Evolutionary conservation across 2,888 invertebrate species (phyloP).

Genomic region (Apotomis capreana): DNA sequence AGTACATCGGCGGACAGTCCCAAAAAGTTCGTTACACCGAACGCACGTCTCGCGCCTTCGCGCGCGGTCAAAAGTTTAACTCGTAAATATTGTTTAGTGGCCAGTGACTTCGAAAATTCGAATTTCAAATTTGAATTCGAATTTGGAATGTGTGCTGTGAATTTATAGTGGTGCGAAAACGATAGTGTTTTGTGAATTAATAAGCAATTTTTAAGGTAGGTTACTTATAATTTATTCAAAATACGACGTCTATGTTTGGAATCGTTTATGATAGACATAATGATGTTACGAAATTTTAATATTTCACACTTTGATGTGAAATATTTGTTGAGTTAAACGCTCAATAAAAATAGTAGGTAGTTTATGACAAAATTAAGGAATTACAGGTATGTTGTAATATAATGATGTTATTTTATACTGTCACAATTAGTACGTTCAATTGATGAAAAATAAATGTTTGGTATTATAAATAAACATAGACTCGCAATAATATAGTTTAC

Average conservation of each 20-base stretch:
- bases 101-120: conserved; percentile 29
- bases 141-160: conserved; percentile 33
- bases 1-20: conserved; percentile 24
- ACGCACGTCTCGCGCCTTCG: conserved; percentile 18
- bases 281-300: conserved; percentile 2
- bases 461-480: too few species aligned
- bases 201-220: conserved; percentile 20
- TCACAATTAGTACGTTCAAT: too few species aligned
- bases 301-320: conserved; percentile 17
- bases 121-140: conserved; percentile 23
- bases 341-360: too few species aligned
- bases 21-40: conserved; percentile 3
- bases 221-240: conserved; percentile 35
- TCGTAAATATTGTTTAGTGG: conserved; percentile 14
- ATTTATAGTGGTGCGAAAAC: conserved; percentile 15
- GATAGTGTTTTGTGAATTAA: conserved; percentile 17
- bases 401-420: too few species aligned
- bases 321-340: background rate
- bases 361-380: too few species aligned
- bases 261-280: conserved; percentile 15
- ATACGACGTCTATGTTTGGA: conserved; percentile 19
- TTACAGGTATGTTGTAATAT: too few species aligned
- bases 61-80: conserved; percentile 19
- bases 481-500: too few species aligned
- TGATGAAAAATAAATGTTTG: too few species aligned